Evolutionary conservation across 1,140 invertebrate species (phyloP).

Genomic region (Cephus cinctus): DNA sequence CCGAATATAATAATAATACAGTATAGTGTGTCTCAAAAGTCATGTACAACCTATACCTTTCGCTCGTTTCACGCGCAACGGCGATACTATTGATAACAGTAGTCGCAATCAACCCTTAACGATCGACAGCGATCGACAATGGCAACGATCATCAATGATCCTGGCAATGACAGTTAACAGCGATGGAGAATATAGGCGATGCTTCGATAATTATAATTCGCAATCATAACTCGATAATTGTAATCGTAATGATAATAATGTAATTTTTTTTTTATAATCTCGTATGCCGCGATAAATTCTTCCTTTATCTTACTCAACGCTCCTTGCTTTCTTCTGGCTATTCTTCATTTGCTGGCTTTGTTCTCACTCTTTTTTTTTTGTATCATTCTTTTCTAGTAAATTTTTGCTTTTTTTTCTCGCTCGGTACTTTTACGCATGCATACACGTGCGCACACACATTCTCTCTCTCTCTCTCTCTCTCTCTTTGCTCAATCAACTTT

Average conservation of each 20-base stretch:
- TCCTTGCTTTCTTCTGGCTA: too few relatives aligned
- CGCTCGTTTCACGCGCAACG: conserved; percentile 29
- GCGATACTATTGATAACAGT: conserved; percentile 7
- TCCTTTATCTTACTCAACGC: too few relatives aligned
- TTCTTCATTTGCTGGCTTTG: too few relatives aligned
- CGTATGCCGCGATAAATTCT: too few relatives aligned
- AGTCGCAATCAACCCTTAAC: not conserved
- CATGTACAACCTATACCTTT: conserved; percentile 52
- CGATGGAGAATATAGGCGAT: conserved; percentile 31
- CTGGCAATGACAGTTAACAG: conserved; percentile 37
- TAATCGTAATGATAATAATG: conserved; percentile 35
- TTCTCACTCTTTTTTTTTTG: too few relatives aligned
- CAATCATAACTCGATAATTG: conserved; percentile 40
- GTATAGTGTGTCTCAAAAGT: conserved; percentile 53
- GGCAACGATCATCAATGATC: conserved; percentile 31
- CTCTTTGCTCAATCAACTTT: conserved; percentile 22
- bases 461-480: conserved; percentile 37
- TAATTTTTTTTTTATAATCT: too few relatives aligned
- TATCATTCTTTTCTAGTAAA: too few relatives aligned
- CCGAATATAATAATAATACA: conserved; percentile 38
- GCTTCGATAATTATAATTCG: conserved; percentile 26
- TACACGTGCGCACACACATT: conserved; percentile 42
- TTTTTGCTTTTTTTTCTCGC: conserved; percentile 35
- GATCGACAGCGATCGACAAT: not conserved
- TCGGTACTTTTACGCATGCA: too few relatives aligned